These are phyloP conservation scores for Pogonomyrmex californicus DNA, from an alignment of 1,140 invertebrate genomes.

Conservation along the genomic window DNA sequence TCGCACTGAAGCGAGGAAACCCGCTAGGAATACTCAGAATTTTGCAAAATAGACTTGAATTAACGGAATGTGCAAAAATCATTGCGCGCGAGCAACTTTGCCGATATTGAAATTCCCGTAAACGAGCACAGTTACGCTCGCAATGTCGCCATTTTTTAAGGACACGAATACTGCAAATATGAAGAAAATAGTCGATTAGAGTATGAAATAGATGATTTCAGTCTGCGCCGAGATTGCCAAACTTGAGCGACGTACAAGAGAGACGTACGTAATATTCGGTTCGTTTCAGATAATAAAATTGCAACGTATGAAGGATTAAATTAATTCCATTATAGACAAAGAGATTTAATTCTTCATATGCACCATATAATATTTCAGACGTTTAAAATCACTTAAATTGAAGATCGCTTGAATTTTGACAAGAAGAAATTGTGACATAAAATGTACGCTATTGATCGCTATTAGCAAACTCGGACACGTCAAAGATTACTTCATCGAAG, in stretches of 20 bases:
- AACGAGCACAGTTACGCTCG: conserved; percentile 26
- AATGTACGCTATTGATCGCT: conserved; percentile 32
- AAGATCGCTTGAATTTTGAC: not conserved
- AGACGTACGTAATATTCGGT: not conserved
- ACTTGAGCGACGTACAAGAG: conserved; percentile 2
- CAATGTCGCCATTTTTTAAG: conserved; percentile 47
- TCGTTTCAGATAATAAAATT: not conserved
- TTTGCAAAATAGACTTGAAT: conserved; percentile 34
- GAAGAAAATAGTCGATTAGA: conserved; percentile 83
- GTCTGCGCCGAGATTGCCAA: conserved; percentile 28
- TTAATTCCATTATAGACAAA: not conserved
- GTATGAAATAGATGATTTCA: conserved; percentile 60
- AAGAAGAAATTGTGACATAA: not conserved
- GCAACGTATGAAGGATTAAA: not conserved
- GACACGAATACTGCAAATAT: conserved; percentile 81
- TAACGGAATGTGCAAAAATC: conserved; percentile 35
- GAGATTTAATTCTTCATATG: not conserved
- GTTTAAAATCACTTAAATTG: not conserved
- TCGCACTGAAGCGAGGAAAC: not conserved
- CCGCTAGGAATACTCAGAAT: conserved; percentile 30
- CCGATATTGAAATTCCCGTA: conserved; percentile 32
- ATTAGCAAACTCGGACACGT: conserved; percentile 25
- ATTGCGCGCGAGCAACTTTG: conserved; percentile 20
- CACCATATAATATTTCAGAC: not conserved
- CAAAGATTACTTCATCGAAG: conserved; percentile 35